Percentiles rank a stretch among this genome's conserved stretches.
These are phyloP conservation scores for Timema podura DNA, from an alignment of 2,888 invertebrate species.

Conservation along the genomic window DNA sequence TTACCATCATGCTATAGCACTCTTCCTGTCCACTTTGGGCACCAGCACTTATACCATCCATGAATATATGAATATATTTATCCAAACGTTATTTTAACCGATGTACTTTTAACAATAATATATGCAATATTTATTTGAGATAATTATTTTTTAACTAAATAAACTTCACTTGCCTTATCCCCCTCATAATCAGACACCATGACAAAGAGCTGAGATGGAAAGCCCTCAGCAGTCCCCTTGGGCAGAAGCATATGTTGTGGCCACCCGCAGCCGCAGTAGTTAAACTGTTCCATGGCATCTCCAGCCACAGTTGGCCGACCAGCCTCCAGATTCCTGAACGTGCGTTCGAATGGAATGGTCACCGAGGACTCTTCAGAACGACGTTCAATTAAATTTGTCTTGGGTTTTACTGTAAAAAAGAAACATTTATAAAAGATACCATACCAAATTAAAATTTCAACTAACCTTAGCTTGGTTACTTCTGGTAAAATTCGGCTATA, in stretches of 20 bases:
- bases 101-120: no score
- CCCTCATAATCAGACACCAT: constrained; percentile 38
- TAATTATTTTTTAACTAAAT: no score
- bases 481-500: no score
- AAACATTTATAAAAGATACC: neutral
- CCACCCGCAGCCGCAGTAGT: constrained; percentile 79
- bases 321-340: constrained; percentile 66
- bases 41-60: no score
- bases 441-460: no score
- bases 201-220: constrained; percentile 38
- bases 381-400: constrained; percentile 62
- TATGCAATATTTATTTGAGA: no score
- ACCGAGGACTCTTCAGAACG: constrained; percentile 69
- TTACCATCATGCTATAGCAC: no score
- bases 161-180: constrained; percentile 34
- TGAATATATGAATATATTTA: no score
- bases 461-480: no score
- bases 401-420: constrained; percentile 56
- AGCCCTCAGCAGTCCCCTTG: constrained; percentile 44
- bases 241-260: constrained; percentile 57
- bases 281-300: constrained; percentile 51
- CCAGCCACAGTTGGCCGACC: constrained; percentile 55
- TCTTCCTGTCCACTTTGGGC: no score
- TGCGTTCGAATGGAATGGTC: constrained; percentile 77
- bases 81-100: no score